These are phyloP conservation scores for Chrysodeixis includens DNA, from an alignment of 2,888 invertebrate species.

Conservation along the genomic window DNA sequence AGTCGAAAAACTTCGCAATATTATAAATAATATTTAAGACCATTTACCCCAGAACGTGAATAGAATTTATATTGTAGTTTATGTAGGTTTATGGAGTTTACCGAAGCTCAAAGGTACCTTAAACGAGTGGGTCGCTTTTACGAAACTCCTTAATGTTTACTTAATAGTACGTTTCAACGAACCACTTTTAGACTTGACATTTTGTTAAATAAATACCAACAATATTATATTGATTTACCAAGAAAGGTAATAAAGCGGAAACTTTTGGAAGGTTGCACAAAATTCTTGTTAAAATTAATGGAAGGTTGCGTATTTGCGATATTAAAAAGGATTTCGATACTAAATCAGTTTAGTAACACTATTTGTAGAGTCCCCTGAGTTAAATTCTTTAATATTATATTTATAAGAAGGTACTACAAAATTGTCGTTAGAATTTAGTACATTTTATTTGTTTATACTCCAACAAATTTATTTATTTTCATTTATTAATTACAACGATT, in stretches of 20 bases:
- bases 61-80: too few species aligned
- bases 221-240: not conserved
- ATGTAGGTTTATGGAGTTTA: not conserved
- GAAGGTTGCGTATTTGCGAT: not conserved
- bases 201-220: not conserved
- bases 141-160: not conserved
- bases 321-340: too few species aligned
- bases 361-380: too few species aligned
- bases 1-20: slow-evolving; percentile 8
- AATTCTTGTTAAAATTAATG: not conserved
- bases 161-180: not conserved
- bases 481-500: too few species aligned
- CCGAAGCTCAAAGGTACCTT: not conserved
- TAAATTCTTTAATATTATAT: too few species aligned
- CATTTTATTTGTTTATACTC: too few species aligned
- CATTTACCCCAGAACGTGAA: not conserved
- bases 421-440: too few species aligned
- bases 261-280: not conserved
- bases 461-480: too few species aligned
- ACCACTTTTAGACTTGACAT: not conserved
- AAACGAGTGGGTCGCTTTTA: not conserved
- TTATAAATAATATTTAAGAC: slow-evolving; percentile 25
- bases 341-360: too few species aligned
- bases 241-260: not conserved
- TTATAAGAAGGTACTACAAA: too few species aligned